Conservation (phyloP, 1,140 invertebrate species). For the Lysiphlebus fabarum region DNA sequence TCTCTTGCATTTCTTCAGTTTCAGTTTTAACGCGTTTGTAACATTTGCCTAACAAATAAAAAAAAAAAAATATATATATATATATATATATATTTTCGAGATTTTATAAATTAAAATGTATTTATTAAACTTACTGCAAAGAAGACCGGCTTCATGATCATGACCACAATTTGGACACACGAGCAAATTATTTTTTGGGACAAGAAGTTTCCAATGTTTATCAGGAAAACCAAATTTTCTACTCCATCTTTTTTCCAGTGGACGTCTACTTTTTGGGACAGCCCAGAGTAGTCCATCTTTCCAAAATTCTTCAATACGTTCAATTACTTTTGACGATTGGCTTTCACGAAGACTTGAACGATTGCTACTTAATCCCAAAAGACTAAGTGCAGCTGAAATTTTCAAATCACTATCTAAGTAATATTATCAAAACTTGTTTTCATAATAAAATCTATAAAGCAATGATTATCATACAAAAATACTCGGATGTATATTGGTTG, state of each 20-base stretch:
- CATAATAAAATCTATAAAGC: too few species aligned
- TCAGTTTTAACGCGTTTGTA: conserved; percentile 77
- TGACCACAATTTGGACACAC: conserved; percentile 78
- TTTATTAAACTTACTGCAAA: conserved; percentile 69
- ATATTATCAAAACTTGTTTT: too few species aligned
- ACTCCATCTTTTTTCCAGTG: conserved; percentile 68
- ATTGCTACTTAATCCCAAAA: conserved; percentile 38
- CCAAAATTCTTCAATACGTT: conserved; percentile 59
- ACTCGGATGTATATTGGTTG: too few species aligned
- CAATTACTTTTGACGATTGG: conserved; percentile 38
- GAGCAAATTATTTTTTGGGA: conserved; percentile 70
- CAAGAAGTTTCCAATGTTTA: conserved; percentile 65
- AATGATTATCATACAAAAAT: too few species aligned
- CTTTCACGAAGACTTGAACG: conserved; percentile 17
- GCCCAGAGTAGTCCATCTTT: conserved; percentile 76
- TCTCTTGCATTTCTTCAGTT: conserved; percentile 72
- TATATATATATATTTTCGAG: too few species aligned
- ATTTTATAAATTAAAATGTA: conserved; percentile 27
- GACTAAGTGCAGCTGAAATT: conserved; percentile 38
- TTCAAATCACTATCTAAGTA: neutral
- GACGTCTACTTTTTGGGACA: conserved; percentile 74
- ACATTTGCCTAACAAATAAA: conserved; percentile 61
- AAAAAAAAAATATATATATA: conserved; percentile 2
- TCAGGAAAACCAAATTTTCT: conserved; percentile 68
- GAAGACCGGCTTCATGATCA: conserved; percentile 67